Percentiles rank a stretch among this genome's conserved stretches.
phyloP scores from a whole-genome alignment of 2,113 vertebrate species.

The Sapajus apella region DNA sequence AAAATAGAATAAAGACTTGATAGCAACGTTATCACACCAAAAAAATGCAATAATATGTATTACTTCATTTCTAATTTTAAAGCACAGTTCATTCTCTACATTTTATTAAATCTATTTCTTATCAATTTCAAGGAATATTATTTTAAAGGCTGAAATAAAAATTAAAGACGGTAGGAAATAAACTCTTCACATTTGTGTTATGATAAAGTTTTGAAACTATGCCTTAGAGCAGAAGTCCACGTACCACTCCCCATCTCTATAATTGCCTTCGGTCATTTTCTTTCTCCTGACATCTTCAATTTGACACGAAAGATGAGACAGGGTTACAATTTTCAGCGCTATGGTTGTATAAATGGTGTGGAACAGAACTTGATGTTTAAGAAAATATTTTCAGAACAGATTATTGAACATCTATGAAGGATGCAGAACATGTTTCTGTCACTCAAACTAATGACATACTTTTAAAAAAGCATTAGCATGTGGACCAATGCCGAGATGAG shows the following conservation, averaged over 20 bases:
- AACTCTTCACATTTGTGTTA: not conserved
- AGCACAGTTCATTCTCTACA: not conserved
- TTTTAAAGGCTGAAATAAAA: not conserved
- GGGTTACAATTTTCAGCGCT: not conserved
- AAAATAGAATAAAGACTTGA: not conserved
- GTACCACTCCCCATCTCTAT: not conserved
- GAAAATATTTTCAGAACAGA: slow-evolving; percentile 53
- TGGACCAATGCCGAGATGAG: not conserved
- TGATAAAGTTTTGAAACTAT: not conserved
- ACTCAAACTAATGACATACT: slow-evolving; percentile 25
- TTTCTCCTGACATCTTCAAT: not conserved
- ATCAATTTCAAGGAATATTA: not conserved
- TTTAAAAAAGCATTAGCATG: slow-evolving; percentile 32
- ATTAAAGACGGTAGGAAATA: not conserved
- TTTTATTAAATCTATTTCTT: slow-evolving; percentile 6
- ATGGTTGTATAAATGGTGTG: slow-evolving; percentile 4
- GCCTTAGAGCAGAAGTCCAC: not conserved
- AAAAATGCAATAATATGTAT: not conserved
- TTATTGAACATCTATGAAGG: slow-evolving; percentile 46
- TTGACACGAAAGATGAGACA: slow-evolving; percentile 7
- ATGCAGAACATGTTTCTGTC: slow-evolving; percentile 23
- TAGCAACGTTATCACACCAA: not conserved
- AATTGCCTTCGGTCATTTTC: not conserved
- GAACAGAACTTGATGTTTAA: slow-evolving; percentile 42
- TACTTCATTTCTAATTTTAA: not conserved